Evolutionary conservation across 2,888 invertebrate genomes (phyloP).

Genomic region (Autographa gamma): DNA sequence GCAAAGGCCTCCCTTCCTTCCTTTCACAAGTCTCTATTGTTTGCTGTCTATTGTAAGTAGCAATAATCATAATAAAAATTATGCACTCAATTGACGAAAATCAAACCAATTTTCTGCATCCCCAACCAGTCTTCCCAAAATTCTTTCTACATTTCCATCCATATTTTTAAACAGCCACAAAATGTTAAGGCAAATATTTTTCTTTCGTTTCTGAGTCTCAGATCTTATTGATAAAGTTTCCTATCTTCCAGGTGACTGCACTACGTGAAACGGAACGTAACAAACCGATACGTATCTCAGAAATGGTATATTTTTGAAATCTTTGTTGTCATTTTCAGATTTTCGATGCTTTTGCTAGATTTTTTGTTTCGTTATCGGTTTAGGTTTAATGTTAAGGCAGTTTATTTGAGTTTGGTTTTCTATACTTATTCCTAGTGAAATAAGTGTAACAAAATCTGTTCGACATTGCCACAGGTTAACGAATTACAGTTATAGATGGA

Average conservation of each 20-base stretch:
- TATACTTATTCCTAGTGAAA: no score
- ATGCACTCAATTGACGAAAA: no score
- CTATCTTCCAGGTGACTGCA: background rate
- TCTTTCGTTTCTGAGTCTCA: background rate
- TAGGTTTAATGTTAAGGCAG: background rate
- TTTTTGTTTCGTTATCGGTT: background rate
- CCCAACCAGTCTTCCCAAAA: background rate
- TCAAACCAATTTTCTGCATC: no score
- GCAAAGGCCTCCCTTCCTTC: no score
- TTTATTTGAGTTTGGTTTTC: no score
- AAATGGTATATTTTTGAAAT: background rate
- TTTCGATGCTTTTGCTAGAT: background rate
- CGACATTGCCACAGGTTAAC: no score
- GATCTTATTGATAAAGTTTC: background rate
- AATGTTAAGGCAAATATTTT: conserved; percentile 4
- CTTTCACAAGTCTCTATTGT: no score
- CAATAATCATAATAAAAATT: no score
- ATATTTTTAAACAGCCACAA: background rate
- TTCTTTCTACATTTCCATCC: background rate
- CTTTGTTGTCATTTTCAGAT: conserved; percentile 4
- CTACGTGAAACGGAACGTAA: background rate
- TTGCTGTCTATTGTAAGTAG: no score
- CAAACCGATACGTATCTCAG: background rate
- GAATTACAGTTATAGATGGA: no score
- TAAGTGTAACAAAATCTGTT: no score